phyloP scores from a whole-genome alignment of 2,797 vertebrate genomes.

The Poecilia velifera region DNA sequence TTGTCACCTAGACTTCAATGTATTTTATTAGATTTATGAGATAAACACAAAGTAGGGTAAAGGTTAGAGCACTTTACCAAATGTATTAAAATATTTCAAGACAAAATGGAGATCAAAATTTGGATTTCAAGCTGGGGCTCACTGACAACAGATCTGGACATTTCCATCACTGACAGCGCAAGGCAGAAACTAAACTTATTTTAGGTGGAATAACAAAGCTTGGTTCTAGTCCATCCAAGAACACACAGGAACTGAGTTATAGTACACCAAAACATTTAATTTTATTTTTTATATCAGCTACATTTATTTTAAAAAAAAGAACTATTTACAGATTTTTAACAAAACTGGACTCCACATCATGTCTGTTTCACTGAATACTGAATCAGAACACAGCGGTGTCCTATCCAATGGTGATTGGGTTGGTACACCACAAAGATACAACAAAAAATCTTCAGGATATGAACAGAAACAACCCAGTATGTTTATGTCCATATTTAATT shows the following conservation, averaged over 20 bases:
- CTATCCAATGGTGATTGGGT: background rate
- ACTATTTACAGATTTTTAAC: conserved; percentile 6
- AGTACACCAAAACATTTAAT: background rate
- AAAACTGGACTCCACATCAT: background rate
- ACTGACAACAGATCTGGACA: background rate
- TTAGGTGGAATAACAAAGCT: background rate
- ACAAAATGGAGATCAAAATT: background rate
- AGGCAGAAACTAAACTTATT: background rate
- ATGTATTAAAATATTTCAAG: background rate
- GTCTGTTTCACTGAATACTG: background rate
- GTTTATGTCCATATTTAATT: background rate
- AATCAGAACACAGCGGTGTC: background rate
- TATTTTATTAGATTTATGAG: no score
- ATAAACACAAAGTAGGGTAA: no score
- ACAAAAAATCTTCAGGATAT: background rate
- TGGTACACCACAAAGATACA: background rate
- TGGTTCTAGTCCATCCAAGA: background rate
- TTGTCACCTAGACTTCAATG: no score
- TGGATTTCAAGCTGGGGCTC: no score
- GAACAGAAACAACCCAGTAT: background rate
- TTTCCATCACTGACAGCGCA: background rate
- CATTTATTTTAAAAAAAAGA: background rate
- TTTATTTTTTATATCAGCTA: background rate
- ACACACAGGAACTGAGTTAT: background rate
- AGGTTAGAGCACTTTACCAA: background rate